Base-by-base conservation (phyloP, 2,113 vertebrate genomes). In the Narcine bancroftii region DNA sequence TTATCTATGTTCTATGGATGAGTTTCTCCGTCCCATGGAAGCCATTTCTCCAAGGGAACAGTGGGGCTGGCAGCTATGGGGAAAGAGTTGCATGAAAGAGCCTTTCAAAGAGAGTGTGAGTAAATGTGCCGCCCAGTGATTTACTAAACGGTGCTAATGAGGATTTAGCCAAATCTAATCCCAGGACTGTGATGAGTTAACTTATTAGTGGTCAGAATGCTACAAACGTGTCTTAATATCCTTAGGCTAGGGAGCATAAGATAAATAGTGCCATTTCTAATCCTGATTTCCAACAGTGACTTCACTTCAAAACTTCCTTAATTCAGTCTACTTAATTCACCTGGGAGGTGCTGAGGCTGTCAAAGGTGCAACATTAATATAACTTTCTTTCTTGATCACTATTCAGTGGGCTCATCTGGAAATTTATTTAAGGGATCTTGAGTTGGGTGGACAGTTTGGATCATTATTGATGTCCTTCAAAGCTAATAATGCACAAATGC, bases 261-360 rank as follows among this genome's bases (percentile, higher is more conserved):
- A 50, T 63, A 63, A 85, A 56, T 2, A 33, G 13, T 29, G 60
- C 13, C 9, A 9, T 60, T 36, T 3, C 33, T 85, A 85, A 85
- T 85, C 50, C 53, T 56, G 33, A 85, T 85, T 83, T 83, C 47
- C 11, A 60, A 85, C 50, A 87, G 36, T 60, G 81, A n/a, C 53
- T 87, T 60, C 81, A 87, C 81, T 87, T 87, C 36, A 63, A 63
- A 87, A 60, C 60, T 33, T 36, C 33, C 33, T 87, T 87, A 87
- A 87, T 87, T 87, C 29, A 29, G 10, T 60, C 53, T 60, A 87
- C n/a, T n/a, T n/a, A 87, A 50, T 19, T 15, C 17, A 29, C 17
- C n/a, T 87, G 81, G 81, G 81, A 87, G 53, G 81, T 87, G 53
- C 53, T 36, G 15, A 60, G 53, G 53, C 36, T 17, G n/a, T 42